A percentile compares a stretch with the other conserved stretches of the same genome.
Evolutionary conservation across 2,888 invertebrate genomes (phyloP).

Genomic region (Acrobasis repandana): DNA sequence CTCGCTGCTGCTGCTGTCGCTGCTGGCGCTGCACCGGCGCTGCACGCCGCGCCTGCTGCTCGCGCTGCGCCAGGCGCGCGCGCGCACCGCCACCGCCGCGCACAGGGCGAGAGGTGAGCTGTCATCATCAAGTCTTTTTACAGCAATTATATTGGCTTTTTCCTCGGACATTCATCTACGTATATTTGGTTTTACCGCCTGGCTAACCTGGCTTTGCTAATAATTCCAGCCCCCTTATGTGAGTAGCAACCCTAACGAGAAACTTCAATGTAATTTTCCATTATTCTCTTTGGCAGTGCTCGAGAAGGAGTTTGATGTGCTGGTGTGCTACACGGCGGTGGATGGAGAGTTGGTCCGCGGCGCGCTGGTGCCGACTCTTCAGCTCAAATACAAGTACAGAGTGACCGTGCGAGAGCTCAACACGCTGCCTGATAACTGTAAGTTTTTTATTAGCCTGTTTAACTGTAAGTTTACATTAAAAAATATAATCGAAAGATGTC

Average conservation of each 20-base stretch:
- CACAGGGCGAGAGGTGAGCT: conserved; percentile 63
- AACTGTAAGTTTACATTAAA: conserved; percentile 51
- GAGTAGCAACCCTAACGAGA: no score
- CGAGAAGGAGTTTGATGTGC: conserved; percentile 84
- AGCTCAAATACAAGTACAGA: conserved; percentile 85
- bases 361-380: conserved; percentile 84
- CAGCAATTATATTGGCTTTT: no score
- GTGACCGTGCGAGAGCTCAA: conserved; percentile 81
- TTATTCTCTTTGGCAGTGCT: conserved; percentile 47
- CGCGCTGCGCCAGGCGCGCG: conserved; percentile 63
- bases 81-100: conserved; percentile 59
- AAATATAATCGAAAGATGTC: no score
- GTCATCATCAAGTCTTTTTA: no score
- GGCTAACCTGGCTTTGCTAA: no score
- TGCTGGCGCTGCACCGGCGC: conserved; percentile 77
- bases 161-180: no score
- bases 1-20: conserved; percentile 72
- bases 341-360: conserved; percentile 85
- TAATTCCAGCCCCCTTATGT: no score
- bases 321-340: conserved; percentile 84
- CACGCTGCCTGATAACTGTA: conserved; percentile 79
- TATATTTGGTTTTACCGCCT: no score
- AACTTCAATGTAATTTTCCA: no score
- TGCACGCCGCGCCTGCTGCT: conserved; percentile 68
- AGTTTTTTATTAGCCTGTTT: no score